Evolutionary conservation across 2,797 vertebrate species (phyloP), one percentile per base, ranked within the genome.

Genomic region (Sebastes oblongus): DNA sequence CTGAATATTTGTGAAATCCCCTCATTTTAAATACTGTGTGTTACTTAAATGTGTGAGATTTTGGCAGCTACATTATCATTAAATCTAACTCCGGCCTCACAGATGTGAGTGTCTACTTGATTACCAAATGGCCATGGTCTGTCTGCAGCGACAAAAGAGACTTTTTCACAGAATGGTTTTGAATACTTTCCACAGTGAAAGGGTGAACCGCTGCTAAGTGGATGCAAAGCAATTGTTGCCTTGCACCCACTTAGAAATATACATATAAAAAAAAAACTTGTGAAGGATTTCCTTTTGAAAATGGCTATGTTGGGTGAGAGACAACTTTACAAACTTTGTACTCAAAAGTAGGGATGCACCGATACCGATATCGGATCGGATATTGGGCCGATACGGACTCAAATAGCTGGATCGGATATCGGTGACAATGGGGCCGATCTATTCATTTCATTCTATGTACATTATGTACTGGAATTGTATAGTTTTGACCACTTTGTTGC

Each of bases 71-170:
- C 39, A 64, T 39, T 27, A 66, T 75, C 6, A 42, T 66, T 55
- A 72, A 69, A 66, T 62, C 27, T 6, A 78, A 77, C 9, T 75
- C 29, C 13, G 52, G 60, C 72, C 64, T 75, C 22, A 70, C 71
- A 61, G 64, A 81, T 64, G 25, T 70, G 36, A 67, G 30, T 1
- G 66, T 83, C 25, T 56, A 20, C 58, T 27, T 30, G 12, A 61
- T 32, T 32, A n/a, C 30, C 29, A 75, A 64, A 65, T 25, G 39
- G 6, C 39, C 64, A 29, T n/a, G 12, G 18, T 62, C 36, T 32
- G 34, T 62, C 20, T 77, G 25, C 72, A 72, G n/a, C 65, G 34
- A 56, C 34, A 25, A 69, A 0, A 58, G 27, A 24, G 32, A 14
- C 11, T 13, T 66, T 69, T 42, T 13, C 39, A 58, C 42, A 68